Percentiles rank a stretch among this genome's conserved stretches.
phyloP scores from a whole-genome alignment of 2,888 invertebrate genomes.

The Noctua comes region DNA sequence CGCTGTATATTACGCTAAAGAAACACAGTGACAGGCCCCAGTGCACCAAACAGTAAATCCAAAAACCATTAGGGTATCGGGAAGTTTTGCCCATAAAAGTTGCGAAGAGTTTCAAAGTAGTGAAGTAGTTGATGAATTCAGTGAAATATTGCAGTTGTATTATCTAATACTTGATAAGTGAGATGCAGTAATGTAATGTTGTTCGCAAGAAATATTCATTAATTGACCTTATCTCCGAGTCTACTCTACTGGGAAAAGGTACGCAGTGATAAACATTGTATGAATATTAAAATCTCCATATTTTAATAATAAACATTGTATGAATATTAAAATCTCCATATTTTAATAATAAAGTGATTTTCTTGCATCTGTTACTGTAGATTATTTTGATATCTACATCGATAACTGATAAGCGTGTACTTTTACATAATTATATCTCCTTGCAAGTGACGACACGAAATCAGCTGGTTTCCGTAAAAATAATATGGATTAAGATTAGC shows the following conservation, averaged over 20 bases:
- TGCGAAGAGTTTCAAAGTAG: not conserved
- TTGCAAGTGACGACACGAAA: conserved; percentile 13
- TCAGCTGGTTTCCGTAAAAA: not conserved
- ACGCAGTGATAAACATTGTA: not conserved
- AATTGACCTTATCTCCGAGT: conserved; percentile 20
- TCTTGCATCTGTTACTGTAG: not conserved
- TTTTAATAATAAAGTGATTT: too few relatives aligned
- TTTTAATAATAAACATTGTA: too few relatives aligned
- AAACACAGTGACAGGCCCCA: not conserved
- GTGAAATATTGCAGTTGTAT: conserved; percentile 14
- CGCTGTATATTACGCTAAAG: not conserved
- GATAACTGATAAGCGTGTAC: conserved; percentile 3
- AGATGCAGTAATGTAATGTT: conserved; percentile 5
- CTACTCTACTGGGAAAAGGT: conserved; percentile 12
- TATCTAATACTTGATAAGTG: conserved; percentile 35
- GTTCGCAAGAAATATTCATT: conserved; percentile 16
- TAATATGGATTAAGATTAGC: not conserved
- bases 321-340: not conserved
- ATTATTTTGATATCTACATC: not conserved
- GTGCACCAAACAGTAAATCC: not conserved
- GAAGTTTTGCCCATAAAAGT: not conserved
- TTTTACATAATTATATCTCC: not conserved
- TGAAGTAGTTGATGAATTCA: conserved; percentile 3
- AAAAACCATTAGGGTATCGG: not conserved
- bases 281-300: not conserved